phyloP scores from a whole-genome alignment of 1,140 invertebrate genomes.

The Magallana ariakensis region DNA sequence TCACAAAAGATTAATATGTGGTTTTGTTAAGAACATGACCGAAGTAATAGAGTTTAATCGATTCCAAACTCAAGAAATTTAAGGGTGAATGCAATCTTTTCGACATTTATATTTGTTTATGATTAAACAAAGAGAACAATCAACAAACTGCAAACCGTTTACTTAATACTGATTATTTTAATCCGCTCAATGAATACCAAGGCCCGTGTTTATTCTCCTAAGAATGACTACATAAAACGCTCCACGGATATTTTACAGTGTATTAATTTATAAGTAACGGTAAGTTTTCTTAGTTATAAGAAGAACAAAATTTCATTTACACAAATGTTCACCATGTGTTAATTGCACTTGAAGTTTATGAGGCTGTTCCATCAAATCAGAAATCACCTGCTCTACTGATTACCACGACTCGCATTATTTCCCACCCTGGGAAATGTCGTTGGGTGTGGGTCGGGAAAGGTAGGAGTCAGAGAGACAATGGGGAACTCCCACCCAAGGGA shows the following conservation, averaged over 20 bases:
- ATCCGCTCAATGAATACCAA: not conserved
- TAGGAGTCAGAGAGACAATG: not conserved
- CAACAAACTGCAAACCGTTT: not conserved
- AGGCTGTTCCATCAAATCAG: too few relatives aligned
- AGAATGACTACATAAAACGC: not conserved
- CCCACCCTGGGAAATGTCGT: slow-evolving; percentile 3
- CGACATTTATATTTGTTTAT: too few relatives aligned
- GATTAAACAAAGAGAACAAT: too few relatives aligned
- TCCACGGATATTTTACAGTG: not conserved
- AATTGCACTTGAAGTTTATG: too few relatives aligned
- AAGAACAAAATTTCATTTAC: too few relatives aligned
- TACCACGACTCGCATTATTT: not conserved
- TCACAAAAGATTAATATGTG: too few relatives aligned
- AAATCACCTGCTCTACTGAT: too few relatives aligned
- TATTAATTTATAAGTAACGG: not conserved
- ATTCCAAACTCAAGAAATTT: too few relatives aligned
- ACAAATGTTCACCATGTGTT: too few relatives aligned
- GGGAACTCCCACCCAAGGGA: not conserved
- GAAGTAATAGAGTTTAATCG: too few relatives aligned
- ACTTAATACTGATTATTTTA: slow-evolving; percentile 13
- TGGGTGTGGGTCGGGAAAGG: not conserved
- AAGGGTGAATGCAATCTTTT: too few relatives aligned
- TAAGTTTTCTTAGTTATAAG: not conserved
- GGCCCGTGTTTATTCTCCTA: not conserved
- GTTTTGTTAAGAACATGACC: too few relatives aligned